A percentile compares a stretch with the other conserved stretches of the same genome.
Evolutionary conservation across 2,888 invertebrate genomes (phyloP).

Genomic region (Mamestra brassicae): DNA sequence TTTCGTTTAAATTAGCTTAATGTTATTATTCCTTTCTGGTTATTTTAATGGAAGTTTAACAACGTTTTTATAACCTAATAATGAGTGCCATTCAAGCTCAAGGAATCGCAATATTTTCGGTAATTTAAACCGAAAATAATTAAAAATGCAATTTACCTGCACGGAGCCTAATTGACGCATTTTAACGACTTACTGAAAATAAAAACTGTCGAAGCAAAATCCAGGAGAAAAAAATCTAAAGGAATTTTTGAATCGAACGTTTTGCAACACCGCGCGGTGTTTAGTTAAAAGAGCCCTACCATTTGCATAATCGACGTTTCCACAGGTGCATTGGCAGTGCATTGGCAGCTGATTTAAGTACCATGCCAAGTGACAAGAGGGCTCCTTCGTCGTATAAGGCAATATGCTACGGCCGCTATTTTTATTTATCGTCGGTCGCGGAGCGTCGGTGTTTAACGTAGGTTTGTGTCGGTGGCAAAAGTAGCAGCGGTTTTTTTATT

Average conservation of each 20-base stretch:
- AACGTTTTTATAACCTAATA: conserved; percentile 24
- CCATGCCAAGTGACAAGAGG: conserved; percentile 82
- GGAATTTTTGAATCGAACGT: conserved; percentile 73
- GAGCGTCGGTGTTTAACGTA: conserved; percentile 68
- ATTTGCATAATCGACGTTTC: conserved; percentile 90
- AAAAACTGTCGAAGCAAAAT: conserved; percentile 23
- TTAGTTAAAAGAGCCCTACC: conserved; percentile 82
- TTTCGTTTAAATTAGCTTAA: conserved; percentile 49
- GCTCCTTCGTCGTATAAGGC: conserved; percentile 84
- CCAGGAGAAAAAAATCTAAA: conserved; percentile 60
- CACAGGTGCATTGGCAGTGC: conserved; percentile 84
- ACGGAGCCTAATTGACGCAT: conserved; percentile 55
- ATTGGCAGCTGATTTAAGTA: conserved; percentile 88
- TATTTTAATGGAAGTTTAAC: conserved; percentile 10
- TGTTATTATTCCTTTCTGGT: conserved; percentile 28
- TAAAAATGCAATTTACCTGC: conserved; percentile 29
- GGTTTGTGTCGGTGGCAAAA: conserved; percentile 60
- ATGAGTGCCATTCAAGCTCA: conserved; percentile 12
- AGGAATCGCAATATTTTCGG: conserved; percentile 24
- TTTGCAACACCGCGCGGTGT: conserved; percentile 79
- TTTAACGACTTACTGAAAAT: conserved; percentile 53
- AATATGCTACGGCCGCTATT: conserved; percentile 81
- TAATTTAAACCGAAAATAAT: conserved; percentile 35
- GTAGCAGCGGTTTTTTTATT: conserved; percentile 59
- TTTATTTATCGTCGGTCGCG: conserved; percentile 83